A percentile compares a stretch with the other conserved stretches of the same genome.
Evolutionary conservation across 1,140 invertebrate genomes (phyloP).

Genomic region (Drosophila suzukii): DNA sequence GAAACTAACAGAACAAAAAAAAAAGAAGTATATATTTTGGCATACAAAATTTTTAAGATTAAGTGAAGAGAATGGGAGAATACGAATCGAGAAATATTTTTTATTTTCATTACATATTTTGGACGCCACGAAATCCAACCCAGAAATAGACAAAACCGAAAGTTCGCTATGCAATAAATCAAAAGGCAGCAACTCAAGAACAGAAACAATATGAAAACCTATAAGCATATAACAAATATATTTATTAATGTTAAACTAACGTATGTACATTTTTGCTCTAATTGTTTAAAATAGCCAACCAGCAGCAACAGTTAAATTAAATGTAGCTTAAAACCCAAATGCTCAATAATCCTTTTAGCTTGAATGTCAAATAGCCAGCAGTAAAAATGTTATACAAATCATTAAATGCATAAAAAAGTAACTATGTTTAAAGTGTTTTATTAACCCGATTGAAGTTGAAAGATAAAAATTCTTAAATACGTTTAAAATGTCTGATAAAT

Average conservation of each 20-base stretch:
- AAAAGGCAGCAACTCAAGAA: slow-evolving; percentile 46
- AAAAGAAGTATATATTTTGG: slow-evolving; percentile 71
- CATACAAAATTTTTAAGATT: slow-evolving; percentile 79
- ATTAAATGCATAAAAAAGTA: slow-evolving; percentile 53
- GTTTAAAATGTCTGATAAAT: not conserved
- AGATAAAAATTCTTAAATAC: not conserved
- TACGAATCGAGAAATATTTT: slow-evolving; percentile 19
- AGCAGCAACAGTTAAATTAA: slow-evolving; percentile 56
- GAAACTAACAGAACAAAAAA: slow-evolving; percentile 45
- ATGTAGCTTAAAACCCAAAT: slow-evolving; percentile 66
- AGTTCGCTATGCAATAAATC: slow-evolving; percentile 66
- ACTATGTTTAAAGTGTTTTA: slow-evolving; percentile 10
- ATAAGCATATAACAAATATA: slow-evolving; percentile 42
- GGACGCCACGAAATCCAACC: slow-evolving; percentile 57
- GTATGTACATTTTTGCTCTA: slow-evolving; percentile 46
- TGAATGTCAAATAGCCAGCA: slow-evolving; percentile 73
- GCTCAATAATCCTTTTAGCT: slow-evolving; percentile 78
- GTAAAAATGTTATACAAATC: slow-evolving; percentile 74
- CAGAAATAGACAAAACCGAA: slow-evolving; percentile 14
- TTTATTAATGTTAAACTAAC: slow-evolving; percentile 60
- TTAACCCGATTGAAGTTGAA: not conserved
- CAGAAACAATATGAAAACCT: slow-evolving; percentile 59
- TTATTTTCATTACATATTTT: slow-evolving; percentile 46
- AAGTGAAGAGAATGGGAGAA: slow-evolving; percentile 25
- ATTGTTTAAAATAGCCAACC: slow-evolving; percentile 63